phyloP scores from a whole-genome alignment of 2,113 vertebrate species.

The Falco punctatus region DNA sequence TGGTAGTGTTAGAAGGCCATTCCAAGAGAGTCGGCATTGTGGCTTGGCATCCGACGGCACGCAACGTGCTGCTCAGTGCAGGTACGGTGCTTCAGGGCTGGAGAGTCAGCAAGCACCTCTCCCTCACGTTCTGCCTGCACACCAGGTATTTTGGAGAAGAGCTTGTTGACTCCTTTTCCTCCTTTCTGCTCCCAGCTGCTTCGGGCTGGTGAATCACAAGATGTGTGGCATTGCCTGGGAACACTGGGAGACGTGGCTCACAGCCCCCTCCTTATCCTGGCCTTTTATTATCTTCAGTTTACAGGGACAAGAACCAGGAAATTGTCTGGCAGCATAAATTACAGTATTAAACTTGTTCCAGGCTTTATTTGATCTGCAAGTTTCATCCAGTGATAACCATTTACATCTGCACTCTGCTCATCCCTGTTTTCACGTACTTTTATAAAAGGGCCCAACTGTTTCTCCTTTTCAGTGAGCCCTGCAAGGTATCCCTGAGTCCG shows the following conservation, averaged over 20 bases:
- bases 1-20: conserved; percentile 92
- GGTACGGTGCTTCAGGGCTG: conserved; percentile 63
- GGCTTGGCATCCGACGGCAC: conserved; percentile 94
- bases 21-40: conserved; percentile 96
- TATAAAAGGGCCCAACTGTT: not conserved
- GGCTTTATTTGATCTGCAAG: not conserved
- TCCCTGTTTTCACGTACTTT: not conserved
- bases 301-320: not conserved
- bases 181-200: not conserved
- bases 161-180: not conserved
- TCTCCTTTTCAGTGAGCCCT: not conserved
- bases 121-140: accelerated
- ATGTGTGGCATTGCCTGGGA: not conserved
- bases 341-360: not conserved
- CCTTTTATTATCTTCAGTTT: not conserved
- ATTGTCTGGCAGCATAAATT: not conserved
- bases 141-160: not conserved
- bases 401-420: not conserved
- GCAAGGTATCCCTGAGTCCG: not conserved
- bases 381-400: not conserved
- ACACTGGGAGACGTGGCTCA: not conserved
- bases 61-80: conserved; percentile 94
- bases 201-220: not conserved
- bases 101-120: not conserved
- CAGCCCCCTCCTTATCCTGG: not conserved